Conservation (phyloP, 1,140 invertebrate genomes). For the Drosophila grimshawi region DNA sequence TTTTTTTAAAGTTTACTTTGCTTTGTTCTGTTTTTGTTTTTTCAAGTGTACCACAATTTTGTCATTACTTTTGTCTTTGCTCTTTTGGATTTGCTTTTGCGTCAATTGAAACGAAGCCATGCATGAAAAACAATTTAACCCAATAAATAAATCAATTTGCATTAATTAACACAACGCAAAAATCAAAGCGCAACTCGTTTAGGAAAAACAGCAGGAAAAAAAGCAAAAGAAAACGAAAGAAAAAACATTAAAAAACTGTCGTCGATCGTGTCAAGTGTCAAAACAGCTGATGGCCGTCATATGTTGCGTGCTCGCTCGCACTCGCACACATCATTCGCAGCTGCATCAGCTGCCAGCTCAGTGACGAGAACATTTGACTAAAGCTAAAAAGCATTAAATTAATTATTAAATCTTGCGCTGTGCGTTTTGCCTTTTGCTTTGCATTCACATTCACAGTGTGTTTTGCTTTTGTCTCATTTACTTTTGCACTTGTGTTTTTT, state of each 20-base stretch:
- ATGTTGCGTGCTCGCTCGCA: conserved; percentile 61
- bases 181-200: conserved; percentile 62
- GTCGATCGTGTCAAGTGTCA: conserved; percentile 78
- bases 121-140: conserved; percentile 32
- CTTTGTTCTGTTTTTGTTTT: conserved; percentile 9
- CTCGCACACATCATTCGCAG: conserved; percentile 28
- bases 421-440: conserved; percentile 25
- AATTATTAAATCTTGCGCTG: conserved; percentile 66
- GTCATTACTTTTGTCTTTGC: conserved; percentile 8
- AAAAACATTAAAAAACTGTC: conserved; percentile 22
- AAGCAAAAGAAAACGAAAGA: conserved; percentile 5
- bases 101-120: conserved; percentile 25
- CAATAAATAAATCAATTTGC: conserved; percentile 52
- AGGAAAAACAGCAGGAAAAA: conserved; percentile 5
- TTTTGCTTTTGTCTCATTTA: conserved; percentile 43
- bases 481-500: conserved; percentile 49
- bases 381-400: conserved; percentile 33
- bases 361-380: conserved; percentile 31
- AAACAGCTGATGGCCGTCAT: conserved; percentile 65
- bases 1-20: conserved; percentile 13
- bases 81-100: conserved; percentile 25
- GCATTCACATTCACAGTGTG: conserved; percentile 37
- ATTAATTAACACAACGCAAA: conserved; percentile 57
- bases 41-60: neutral
- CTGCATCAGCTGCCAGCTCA: conserved; percentile 26